Conservation (phyloP, 2,888 invertebrate species). For the Branchipolynoe longqiensis region DNA sequence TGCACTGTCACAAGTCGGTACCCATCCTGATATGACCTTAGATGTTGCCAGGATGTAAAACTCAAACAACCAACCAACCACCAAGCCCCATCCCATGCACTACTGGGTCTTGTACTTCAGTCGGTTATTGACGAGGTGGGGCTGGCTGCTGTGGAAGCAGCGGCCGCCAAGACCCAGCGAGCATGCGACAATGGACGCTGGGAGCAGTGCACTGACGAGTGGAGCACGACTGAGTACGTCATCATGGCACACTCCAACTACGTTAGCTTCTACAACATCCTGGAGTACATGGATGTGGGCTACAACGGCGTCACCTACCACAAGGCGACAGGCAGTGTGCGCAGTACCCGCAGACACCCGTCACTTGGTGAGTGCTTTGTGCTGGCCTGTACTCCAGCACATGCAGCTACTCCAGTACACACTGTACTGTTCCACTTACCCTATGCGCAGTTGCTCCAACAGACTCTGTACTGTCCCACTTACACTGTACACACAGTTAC, state of each 20-base stretch:
- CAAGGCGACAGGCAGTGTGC: neutral
- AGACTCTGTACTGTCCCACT: no score
- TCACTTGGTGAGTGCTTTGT: neutral
- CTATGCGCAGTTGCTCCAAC: no score
- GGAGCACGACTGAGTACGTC: conserved; percentile 62
- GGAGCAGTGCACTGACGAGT: conserved; percentile 56
- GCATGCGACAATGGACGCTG: conserved; percentile 59
- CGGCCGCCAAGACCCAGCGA: conserved; percentile 60
- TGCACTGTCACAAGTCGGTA: no score
- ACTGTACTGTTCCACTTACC: no score
- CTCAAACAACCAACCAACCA: no score
- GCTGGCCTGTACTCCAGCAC: no score
- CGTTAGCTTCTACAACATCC: conserved; percentile 70
- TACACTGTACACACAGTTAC: no score
- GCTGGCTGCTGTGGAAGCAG: conserved; percentile 56
- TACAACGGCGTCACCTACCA: neutral
- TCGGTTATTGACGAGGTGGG: conserved; percentile 64
- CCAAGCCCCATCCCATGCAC: no score
- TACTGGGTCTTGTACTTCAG: conserved; percentile 59
- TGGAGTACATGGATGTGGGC: conserved; percentile 60
- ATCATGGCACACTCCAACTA: conserved; percentile 64
- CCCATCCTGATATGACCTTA: no score
- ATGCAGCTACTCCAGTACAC: no score
- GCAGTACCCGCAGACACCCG: neutral
- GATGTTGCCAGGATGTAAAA: no score